Evolutionary conservation across 2,888 invertebrate genomes (phyloP).

Genomic region (Leptopilina myrica): DNA sequence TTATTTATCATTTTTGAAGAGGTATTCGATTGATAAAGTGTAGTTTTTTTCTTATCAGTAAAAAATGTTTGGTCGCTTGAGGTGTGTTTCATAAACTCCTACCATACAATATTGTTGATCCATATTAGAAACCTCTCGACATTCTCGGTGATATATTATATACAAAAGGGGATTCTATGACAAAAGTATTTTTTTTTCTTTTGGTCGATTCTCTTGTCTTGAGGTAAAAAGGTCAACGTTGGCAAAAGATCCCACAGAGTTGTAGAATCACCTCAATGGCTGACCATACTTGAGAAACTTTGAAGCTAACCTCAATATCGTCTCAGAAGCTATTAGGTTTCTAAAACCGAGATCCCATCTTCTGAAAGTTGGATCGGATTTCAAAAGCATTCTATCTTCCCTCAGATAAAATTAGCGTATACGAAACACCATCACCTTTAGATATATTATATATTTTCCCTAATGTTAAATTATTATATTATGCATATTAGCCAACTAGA

Average conservation of each 20-base stretch:
- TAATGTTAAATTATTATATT: neutral
- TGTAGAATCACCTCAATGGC: neutral
- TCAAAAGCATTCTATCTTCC: conserved; percentile 14
- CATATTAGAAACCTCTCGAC: neutral
- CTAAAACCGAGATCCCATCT: conserved; percentile 6
- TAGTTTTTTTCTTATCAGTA: too few species aligned
- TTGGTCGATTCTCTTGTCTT: neutral
- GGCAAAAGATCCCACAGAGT: conserved; percentile 23
- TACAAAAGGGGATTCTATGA: conserved; percentile 20
- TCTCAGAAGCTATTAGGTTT: conserved; percentile 12
- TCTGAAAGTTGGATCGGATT: conserved; percentile 6
- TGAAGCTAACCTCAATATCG: conserved; percentile 12
- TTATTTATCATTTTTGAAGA: too few species aligned
- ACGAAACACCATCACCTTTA: neutral
- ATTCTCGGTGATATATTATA: neutral
- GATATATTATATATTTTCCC: neutral
- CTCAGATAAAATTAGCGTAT: neutral
- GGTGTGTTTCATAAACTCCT: too few species aligned
- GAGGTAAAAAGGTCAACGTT: conserved; percentile 23
- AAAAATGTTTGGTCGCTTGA: too few species aligned
- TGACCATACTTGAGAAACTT: conserved; percentile 28
- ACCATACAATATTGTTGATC: conserved; percentile 4
- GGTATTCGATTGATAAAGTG: too few species aligned
- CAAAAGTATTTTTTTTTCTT: neutral
- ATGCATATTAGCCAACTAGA: neutral